Base-by-base conservation (phyloP, 2,797 vertebrate species). In the Chiropotes sagulatus region DNA sequence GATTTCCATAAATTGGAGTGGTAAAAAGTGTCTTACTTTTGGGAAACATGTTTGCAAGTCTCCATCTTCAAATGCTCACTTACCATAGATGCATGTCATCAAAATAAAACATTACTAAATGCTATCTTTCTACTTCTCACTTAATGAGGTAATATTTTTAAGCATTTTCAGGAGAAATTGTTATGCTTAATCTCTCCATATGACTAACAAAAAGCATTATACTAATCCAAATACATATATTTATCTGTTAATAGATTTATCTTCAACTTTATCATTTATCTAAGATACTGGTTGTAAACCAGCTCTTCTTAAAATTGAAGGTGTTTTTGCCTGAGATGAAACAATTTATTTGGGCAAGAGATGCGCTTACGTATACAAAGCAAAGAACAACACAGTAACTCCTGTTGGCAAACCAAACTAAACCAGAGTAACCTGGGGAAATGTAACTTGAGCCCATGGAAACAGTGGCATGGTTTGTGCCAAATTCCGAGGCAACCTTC, bases 71-170 rank as follows among this genome's bases (percentile, higher is more conserved):
- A 75, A 72, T 46, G 41, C 73, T 86, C 64, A 41, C 41, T 73
- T 73, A 89, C 39, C 14, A 88, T 88, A 64, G 4, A n/a, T 58
- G 33, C 5, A 46, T 61, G 36, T 54, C 24, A 13, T 88, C 72
- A 93, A 85, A 95, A 75, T 70, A 41, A 70, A 90, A 81, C 28
- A 41, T 85, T 61, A 48, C 24, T 58, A 36, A 89, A 48, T 61
- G 3, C 30, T 52, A 7, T 44, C 15, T 81, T 91, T 58, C 54
- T 75, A 39, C 15, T 46, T 92, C 30, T 76, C 14, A 26, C 19
- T 78, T 84, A 88, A 72, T 91, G 57, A 90, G 14, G 54, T 94
- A 87, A 61, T 86, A 54, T 86, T 94, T 90, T 91, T 78, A 70
- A 79, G 50, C 46, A 17, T 72, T 78, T 83, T 96, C 41, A 84